Conservation (phyloP, 2,888 invertebrate species). For the Coleophora deauratella region DNA sequence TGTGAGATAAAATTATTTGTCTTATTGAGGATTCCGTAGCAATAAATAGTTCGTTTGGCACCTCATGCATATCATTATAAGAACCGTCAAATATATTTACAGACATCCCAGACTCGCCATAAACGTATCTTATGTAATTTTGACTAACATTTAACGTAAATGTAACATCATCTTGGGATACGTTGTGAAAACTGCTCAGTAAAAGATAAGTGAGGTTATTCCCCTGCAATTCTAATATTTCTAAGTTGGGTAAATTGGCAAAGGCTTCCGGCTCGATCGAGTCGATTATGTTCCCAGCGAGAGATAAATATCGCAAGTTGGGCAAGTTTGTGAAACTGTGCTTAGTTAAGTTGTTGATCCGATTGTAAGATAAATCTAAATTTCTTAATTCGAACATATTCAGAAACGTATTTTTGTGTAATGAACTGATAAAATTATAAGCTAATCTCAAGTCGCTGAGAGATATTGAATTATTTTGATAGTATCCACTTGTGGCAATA, state of each 20-base stretch:
- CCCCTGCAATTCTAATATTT: conserved; percentile 85
- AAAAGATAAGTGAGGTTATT: conserved; percentile 83
- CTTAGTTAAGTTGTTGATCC: conserved; percentile 79
- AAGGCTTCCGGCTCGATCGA: conserved; percentile 84
- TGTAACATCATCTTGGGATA: conserved; percentile 77
- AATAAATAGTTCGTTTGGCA: conserved; percentile 78
- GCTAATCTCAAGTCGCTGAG: conserved; percentile 86
- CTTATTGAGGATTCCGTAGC: conserved; percentile 77
- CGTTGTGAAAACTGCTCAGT: conserved; percentile 79
- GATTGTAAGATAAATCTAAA: conserved; percentile 85
- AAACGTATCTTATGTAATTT: conserved; percentile 74
- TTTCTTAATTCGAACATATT: conserved; percentile 83
- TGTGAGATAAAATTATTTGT: conserved; percentile 82
- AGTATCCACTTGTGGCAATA: conserved; percentile 80
- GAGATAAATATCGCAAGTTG: conserved; percentile 85
- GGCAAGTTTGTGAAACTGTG: conserved; percentile 85
- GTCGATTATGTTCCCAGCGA: conserved; percentile 86
- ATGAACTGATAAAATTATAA: conserved; percentile 82
- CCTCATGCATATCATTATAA: conserved; percentile 77
- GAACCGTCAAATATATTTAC: conserved; percentile 82
- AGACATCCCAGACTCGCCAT: conserved; percentile 69
- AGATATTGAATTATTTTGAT: conserved; percentile 79
- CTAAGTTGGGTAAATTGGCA: conserved; percentile 82
- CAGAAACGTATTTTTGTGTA: conserved; percentile 81
- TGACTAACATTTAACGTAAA: conserved; percentile 85